Conservation (phyloP, 2,888 invertebrate genomes). For the Melanophora roralis region DNA sequence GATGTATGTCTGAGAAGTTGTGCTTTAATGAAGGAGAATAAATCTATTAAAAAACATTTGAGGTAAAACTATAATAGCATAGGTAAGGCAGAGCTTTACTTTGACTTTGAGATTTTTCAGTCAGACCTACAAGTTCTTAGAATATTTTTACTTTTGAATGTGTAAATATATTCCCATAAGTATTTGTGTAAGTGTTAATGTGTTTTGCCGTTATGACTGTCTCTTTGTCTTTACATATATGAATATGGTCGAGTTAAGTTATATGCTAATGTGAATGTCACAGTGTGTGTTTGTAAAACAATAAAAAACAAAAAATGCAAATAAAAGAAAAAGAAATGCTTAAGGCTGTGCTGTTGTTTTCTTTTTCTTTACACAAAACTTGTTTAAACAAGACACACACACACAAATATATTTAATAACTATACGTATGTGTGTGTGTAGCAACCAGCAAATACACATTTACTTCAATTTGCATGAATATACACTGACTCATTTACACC, state of each 20-base stretch:
- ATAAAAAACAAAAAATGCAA: not conserved
- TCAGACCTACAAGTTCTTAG: not conserved
- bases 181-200: constrained; percentile 1
- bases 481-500: not conserved
- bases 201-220: not conserved
- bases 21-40: no score
- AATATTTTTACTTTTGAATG: not conserved
- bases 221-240: not conserved
- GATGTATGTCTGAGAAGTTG: no score
- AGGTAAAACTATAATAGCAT: no score
- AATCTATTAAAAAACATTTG: no score
- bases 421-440: not conserved
- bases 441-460: not conserved
- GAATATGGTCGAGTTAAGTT: not conserved
- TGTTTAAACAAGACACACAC: not conserved
- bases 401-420: not conserved
- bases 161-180: not conserved
- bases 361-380: constrained; percentile 5
- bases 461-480: not conserved
- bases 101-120: not conserved
- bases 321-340: constrained; percentile 28
- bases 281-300: not conserved
- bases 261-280: not conserved
- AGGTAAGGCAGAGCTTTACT: not conserved
- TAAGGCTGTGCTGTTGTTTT: constrained; percentile 6